A percentile compares a stretch with the other conserved stretches of the same genome.
Evolutionary conservation across 2,113 vertebrate species (phyloP).

Genomic region (Eonycteris spelaea): DNA sequence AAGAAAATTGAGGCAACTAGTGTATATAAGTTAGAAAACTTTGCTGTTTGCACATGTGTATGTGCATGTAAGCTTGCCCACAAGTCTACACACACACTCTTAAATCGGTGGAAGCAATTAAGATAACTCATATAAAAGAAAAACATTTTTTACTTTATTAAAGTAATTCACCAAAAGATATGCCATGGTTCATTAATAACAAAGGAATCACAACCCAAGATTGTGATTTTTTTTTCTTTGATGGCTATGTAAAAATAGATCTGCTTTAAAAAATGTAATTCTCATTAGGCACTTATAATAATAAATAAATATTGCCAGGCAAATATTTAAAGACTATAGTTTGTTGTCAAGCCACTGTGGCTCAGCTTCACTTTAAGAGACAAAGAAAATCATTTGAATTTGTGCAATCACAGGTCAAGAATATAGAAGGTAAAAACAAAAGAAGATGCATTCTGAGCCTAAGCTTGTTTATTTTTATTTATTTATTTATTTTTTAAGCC

Average conservation of each 20-base stretch:
- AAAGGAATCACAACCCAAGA: background rate
- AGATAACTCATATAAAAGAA: conserved; percentile 20
- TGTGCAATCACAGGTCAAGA: conserved; percentile 31
- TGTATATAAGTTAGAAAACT: background rate
- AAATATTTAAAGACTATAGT: conserved; percentile 13
- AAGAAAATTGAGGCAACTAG: background rate
- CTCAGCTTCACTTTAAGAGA: conserved; percentile 26
- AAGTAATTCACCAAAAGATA: background rate
- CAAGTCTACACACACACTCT: background rate
- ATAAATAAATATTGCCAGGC: background rate
- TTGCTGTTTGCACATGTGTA: background rate
- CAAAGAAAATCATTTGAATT: conserved; percentile 22
- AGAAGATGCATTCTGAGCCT: background rate
- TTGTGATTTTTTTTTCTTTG: background rate
- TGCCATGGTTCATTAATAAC: background rate
- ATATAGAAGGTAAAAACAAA: background rate
- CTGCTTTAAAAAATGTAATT: background rate
- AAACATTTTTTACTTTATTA: conserved; percentile 17
- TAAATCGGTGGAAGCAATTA: background rate
- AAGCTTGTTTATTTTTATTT: background rate
- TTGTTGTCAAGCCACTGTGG: background rate
- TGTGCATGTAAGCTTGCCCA: background rate
- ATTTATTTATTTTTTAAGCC: too few relatives aligned
- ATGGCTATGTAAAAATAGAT: conserved; percentile 31
- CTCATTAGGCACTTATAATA: background rate